phyloP scores from a whole-genome alignment of 2,113 vertebrate species.

The Cygnus buccinator region DNA sequence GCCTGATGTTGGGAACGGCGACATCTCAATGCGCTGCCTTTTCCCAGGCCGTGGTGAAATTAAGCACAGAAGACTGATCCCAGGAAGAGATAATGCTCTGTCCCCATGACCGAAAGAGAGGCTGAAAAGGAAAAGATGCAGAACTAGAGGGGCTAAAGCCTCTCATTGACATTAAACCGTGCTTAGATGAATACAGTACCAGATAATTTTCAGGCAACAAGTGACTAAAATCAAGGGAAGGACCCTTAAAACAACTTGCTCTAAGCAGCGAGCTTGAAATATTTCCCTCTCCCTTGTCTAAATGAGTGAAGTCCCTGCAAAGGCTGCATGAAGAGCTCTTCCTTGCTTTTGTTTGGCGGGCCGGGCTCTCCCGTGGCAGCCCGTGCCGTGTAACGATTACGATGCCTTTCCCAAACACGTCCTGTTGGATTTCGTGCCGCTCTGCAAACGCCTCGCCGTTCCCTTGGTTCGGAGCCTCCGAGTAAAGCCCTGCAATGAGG shows the following conservation, averaged over 20 bases:
- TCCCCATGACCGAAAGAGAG: not conserved
- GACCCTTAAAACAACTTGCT: not conserved
- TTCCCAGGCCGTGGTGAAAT: conserved; percentile 54
- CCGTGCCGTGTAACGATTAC: conserved; percentile 23
- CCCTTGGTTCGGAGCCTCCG: not conserved
- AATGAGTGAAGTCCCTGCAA: not conserved
- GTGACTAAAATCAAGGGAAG: conserved; percentile 5
- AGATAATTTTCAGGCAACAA: conserved; percentile 52
- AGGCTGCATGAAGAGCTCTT: not conserved
- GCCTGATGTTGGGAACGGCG: conserved; percentile 67
- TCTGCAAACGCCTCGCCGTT: not conserved
- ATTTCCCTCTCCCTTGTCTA: not conserved
- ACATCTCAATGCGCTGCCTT: conserved; percentile 76
- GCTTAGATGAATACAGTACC: conserved; percentile 69
- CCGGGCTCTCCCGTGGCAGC: not conserved
- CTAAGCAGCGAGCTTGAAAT: not conserved
- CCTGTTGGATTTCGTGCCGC: conserved; percentile 43
- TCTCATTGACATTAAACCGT: conserved; percentile 61
- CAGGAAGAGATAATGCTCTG: conserved; percentile 24
- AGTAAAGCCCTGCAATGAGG: not conserved
- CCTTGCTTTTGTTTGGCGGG: conserved; percentile 29
- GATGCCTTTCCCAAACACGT: not conserved
- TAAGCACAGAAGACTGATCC: conserved; percentile 12
- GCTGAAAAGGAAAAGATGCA: conserved; percentile 14
- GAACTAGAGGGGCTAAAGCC: conserved; percentile 63